Conservation (phyloP, 2,113 vertebrate species). For the Cynoglossus semilaevis region DNA sequence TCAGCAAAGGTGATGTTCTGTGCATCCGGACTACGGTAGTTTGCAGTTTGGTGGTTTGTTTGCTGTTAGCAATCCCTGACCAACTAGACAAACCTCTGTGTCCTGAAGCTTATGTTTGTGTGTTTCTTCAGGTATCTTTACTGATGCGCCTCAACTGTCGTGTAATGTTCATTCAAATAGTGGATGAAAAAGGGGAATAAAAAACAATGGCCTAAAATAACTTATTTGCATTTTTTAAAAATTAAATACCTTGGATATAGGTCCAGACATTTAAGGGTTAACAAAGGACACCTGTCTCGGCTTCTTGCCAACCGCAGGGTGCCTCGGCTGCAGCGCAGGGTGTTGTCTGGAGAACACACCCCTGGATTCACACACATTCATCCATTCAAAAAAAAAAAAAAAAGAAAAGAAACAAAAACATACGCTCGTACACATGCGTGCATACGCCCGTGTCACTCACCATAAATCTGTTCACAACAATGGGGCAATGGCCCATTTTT, state of each 20-base stretch:
- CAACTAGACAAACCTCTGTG: too few relatives aligned
- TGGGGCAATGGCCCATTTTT: conserved; percentile 54
- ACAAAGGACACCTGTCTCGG: conserved; percentile 71
- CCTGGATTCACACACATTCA: conserved; percentile 21
- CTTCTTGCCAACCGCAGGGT: conserved; percentile 63
- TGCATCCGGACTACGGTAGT: too few relatives aligned
- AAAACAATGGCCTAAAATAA: too few relatives aligned
- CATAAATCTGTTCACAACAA: conserved; percentile 61
- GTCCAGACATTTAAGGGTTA: conserved; percentile 65
- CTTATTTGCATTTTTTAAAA: too few relatives aligned
- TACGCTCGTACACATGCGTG: conserved; percentile 17
- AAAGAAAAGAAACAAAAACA: conserved; percentile 42
- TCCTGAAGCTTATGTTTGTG: too few relatives aligned
- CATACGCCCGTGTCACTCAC: conserved; percentile 47
- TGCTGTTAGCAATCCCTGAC: not conserved
- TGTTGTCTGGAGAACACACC: conserved; percentile 39
- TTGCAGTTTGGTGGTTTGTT: too few relatives aligned
- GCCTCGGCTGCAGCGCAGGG: conserved; percentile 42
- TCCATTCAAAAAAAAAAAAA: conserved; percentile 14
- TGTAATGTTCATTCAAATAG: not conserved
- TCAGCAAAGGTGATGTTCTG: too few relatives aligned
- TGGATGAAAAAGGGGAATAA: too few relatives aligned
- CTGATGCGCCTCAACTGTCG: too few relatives aligned
- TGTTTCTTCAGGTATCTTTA: too few relatives aligned
- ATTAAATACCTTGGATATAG: too few relatives aligned